Percentiles rank a stretch among this genome's conserved stretches.
Evolutionary conservation across 2,113 vertebrate genomes (phyloP).

Genomic region (Spea multiplicata): DNA sequence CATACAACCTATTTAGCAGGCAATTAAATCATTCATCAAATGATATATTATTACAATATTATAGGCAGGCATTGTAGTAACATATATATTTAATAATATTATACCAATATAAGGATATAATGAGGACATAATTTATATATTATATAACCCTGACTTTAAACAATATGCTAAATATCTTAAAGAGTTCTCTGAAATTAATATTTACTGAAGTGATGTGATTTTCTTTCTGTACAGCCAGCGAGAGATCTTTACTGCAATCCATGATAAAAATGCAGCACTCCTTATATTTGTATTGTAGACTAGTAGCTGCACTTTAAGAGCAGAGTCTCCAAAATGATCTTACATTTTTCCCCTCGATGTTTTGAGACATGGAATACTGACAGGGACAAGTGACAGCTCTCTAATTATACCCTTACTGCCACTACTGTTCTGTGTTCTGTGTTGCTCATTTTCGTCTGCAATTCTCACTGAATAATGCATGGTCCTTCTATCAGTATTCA

Average conservation of each 20-base stretch:
- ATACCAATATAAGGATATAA: no score
- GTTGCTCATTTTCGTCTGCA: constrained; percentile 91
- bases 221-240: constrained; percentile 1
- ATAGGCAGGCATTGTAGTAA: no score
- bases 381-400: constrained; percentile 97
- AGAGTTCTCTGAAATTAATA: no score
- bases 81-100: no score
- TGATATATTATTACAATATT: no score
- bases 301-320: constrained; percentile 69
- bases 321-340: constrained; percentile 62
- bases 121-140: no score
- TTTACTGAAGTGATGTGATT: no score
- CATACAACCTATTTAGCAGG: no score
- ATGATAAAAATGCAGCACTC: constrained; percentile 49
- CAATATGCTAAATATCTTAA: no score
- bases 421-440: constrained; percentile 87
- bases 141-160: no score
- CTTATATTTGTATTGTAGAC: constrained; percentile 65
- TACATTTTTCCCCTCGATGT: constrained; percentile 72
- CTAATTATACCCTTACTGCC: constrained; percentile 98
- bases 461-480: constrained; percentile 84
- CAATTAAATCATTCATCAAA: no score
- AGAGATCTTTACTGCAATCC: constrained; percentile 18
- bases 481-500: constrained; percentile 76
- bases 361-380: constrained; percentile 91